These are phyloP conservation scores for Melanogrammus aeglefinus DNA, from an alignment of 2,797 vertebrate genomes.

Conservation along the genomic window DNA sequence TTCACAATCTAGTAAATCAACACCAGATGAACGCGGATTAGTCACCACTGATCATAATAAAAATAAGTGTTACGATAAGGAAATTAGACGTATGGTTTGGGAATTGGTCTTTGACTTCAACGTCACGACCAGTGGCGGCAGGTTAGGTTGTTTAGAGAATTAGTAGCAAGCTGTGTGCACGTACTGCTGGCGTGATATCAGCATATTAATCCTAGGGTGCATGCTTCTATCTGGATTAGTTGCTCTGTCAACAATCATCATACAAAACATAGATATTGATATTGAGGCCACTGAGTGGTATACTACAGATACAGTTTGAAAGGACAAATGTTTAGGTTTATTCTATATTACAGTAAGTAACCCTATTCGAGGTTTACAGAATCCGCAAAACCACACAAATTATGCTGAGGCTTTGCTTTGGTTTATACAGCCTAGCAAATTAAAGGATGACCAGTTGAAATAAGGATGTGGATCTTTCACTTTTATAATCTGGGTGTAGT, in stretches of 20 bases:
- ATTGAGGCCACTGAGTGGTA: neutral
- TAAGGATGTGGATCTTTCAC: neutral
- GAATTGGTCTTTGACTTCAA: neutral
- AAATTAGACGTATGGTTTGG: neutral
- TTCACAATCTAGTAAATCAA: neutral
- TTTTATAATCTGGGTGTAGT: conserved; percentile 6
- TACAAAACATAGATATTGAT: neutral
- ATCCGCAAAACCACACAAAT: neutral
- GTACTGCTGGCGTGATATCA: neutral
- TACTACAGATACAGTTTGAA: neutral
- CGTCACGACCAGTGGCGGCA: neutral
- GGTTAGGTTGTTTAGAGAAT: neutral
- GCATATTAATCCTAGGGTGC: neutral
- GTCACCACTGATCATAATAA: neutral
- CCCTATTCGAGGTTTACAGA: neutral
- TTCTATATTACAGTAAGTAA: neutral
- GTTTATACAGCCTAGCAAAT: neutral
- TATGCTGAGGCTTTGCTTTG: too few relatives aligned
- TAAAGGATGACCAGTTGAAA: neutral
- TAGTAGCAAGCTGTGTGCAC: neutral
- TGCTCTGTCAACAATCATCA: neutral
- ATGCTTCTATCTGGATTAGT: neutral
- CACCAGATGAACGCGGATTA: neutral
- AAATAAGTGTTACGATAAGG: neutral
- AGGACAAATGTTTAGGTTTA: neutral